Evolutionary conservation across 1,140 invertebrate genomes (phyloP).

Genomic region (Drosophila neocordata): DNA sequence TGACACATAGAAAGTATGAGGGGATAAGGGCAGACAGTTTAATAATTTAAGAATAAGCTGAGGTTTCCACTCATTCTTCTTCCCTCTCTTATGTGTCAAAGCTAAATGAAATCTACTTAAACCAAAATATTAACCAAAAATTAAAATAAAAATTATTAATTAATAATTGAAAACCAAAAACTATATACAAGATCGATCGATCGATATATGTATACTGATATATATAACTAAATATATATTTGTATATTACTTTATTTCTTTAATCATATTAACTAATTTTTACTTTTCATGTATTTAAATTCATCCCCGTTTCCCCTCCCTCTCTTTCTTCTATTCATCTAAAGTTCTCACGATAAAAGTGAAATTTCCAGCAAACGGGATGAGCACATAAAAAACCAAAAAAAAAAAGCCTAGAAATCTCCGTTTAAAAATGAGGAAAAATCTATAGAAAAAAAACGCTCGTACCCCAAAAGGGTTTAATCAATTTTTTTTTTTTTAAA

Average conservation of each 20-base stretch:
- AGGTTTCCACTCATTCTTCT: not conserved
- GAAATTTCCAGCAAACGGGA: constrained; percentile 71
- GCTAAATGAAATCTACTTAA: not conserved
- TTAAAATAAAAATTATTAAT: not conserved
- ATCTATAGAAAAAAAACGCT: constrained; percentile 56
- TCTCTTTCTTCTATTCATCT: not conserved
- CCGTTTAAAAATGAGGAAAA: constrained; percentile 71
- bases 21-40: not conserved
- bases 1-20: not conserved
- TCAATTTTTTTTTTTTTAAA: constrained; percentile 69
- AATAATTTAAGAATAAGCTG: constrained; percentile 1
- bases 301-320: not conserved
- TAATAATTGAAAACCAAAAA: too few species aligned
- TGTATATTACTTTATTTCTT: too few species aligned
- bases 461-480: constrained; percentile 65
- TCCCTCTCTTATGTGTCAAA: not conserved
- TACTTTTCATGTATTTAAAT: not conserved
- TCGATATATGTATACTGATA: too few species aligned
- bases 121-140: not conserved
- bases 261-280: not conserved
- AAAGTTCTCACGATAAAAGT: constrained; percentile 78
- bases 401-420: constrained; percentile 40
- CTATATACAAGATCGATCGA: too few species aligned
- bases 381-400: constrained; percentile 40
- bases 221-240: too few species aligned